phyloP scores from a whole-genome alignment of 2,888 invertebrate genomes.

The Archaeoteleia sp. region DNA sequence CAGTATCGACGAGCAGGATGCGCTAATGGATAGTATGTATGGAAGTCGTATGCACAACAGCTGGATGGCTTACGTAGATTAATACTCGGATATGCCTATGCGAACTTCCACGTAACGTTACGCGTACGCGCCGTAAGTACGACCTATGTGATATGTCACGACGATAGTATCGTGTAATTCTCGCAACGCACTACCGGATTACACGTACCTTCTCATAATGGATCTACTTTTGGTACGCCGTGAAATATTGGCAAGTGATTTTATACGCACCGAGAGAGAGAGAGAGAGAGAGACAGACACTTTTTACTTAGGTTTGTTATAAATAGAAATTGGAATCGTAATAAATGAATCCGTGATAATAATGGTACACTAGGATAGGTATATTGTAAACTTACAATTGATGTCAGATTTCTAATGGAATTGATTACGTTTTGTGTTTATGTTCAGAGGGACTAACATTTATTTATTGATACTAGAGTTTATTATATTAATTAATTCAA shows the following conservation, averaged over 20 bases:
- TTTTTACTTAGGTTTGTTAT: too few relatives aligned
- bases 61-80: conserved; percentile 5
- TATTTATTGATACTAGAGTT: too few relatives aligned
- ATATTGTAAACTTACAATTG: too few relatives aligned
- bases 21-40: conserved; percentile 5
- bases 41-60: neutral
- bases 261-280: neutral
- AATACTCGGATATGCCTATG: conserved; percentile 6
- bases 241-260: conserved; percentile 4
- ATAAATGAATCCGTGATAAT: too few relatives aligned
- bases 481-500: too few relatives aligned
- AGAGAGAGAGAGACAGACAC: too few relatives aligned
- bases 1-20: conserved; percentile 2
- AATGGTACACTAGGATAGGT: too few relatives aligned
- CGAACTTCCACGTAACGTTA: conserved; percentile 5
- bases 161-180: conserved; percentile 13
- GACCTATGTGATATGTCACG: conserved; percentile 1
- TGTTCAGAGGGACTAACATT: too few relatives aligned
- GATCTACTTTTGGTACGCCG: neutral
- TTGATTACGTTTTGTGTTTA: too few relatives aligned
- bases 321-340: too few relatives aligned
- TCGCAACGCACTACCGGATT: conserved; percentile 9
- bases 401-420: too few relatives aligned
- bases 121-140: conserved; percentile 1
- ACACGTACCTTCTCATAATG: conserved; percentile 5